Conservation (phyloP, 2,888 invertebrate species). For the Halictus quadricinctus region DNA sequence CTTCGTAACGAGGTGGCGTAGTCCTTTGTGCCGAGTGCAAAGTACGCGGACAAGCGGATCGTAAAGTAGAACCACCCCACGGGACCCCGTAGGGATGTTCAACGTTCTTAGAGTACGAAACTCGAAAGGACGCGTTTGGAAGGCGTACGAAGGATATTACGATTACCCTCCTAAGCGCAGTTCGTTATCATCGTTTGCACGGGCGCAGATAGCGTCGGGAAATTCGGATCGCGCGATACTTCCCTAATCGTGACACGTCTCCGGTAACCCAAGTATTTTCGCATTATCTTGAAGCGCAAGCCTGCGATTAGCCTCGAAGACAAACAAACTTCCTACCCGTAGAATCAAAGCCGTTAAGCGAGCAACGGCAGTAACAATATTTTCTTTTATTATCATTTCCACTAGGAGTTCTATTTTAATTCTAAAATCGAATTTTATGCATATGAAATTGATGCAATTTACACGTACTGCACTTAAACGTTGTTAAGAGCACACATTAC, state of each 20-base stretch:
- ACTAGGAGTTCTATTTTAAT: not conserved
- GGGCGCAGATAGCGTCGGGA: slow-evolving; percentile 57
- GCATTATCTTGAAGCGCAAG: not conserved
- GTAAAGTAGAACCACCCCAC: slow-evolving; percentile 79
- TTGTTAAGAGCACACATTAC: too few species aligned
- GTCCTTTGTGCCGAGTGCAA: slow-evolving; percentile 74
- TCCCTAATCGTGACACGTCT: slow-evolving; percentile 47
- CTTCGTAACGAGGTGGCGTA: slow-evolving; percentile 77
- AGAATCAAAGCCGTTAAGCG: too few species aligned
- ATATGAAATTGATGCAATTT: too few species aligned
- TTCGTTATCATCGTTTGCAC: slow-evolving; percentile 70
- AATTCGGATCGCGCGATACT: slow-evolving; percentile 62
- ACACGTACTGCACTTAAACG: too few species aligned
- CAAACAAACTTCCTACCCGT: not conserved
- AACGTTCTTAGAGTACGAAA: slow-evolving; percentile 73
- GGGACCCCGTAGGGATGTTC: slow-evolving; percentile 72
- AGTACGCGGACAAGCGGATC: slow-evolving; percentile 75
- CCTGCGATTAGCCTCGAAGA: not conserved
- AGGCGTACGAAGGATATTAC: slow-evolving; percentile 69
- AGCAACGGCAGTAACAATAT: too few species aligned
- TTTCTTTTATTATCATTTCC: not conserved
- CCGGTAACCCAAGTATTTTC: slow-evolving; percentile 38
- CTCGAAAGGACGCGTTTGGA: slow-evolving; percentile 72
- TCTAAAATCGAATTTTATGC: not conserved
- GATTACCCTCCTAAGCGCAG: slow-evolving; percentile 73